These are phyloP conservation scores for Acrossocheilus fasciatus DNA, from an alignment of 2,797 vertebrate species.

Conservation along the genomic window DNA sequence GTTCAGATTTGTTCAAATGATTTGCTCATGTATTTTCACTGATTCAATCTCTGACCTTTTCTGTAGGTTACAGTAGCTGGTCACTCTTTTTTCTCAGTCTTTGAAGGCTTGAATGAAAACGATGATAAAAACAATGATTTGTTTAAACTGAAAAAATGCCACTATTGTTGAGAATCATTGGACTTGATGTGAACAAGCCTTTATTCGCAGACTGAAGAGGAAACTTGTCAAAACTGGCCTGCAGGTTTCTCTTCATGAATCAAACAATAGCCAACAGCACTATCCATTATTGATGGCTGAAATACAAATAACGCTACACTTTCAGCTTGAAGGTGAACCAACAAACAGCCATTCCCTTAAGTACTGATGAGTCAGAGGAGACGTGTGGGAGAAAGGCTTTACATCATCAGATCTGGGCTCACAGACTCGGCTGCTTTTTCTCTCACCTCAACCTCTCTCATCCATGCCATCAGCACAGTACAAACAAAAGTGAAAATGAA, in stretches of 20 bases:
- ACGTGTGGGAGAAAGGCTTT: conserved; percentile 17
- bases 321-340: conserved; percentile 39
- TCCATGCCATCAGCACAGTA: conserved; percentile 36
- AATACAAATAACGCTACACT: conserved; percentile 26
- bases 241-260: conserved; percentile 20
- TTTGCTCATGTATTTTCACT: background rate
- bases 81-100: background rate
- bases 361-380: conserved; percentile 29
- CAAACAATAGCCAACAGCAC: conserved; percentile 27
- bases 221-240: conserved; percentile 12
- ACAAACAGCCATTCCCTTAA: conserved; percentile 15
- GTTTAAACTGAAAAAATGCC: background rate
- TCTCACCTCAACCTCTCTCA: conserved; percentile 28
- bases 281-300: conserved; percentile 37
- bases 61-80: background rate
- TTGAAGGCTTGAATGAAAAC: background rate
- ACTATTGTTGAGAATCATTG: background rate
- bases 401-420: conserved; percentile 21
- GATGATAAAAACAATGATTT: background rate
- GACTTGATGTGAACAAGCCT: conserved; percentile 1
- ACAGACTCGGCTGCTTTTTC: conserved; percentile 1
- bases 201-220: background rate
- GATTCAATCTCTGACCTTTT: background rate
- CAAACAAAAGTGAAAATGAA: conserved; percentile 57
- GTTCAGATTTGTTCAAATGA: background rate